Evolutionary conservation across 2,113 vertebrate species (phyloP).

Genomic region (Motacilla tschutschensis): DNA sequence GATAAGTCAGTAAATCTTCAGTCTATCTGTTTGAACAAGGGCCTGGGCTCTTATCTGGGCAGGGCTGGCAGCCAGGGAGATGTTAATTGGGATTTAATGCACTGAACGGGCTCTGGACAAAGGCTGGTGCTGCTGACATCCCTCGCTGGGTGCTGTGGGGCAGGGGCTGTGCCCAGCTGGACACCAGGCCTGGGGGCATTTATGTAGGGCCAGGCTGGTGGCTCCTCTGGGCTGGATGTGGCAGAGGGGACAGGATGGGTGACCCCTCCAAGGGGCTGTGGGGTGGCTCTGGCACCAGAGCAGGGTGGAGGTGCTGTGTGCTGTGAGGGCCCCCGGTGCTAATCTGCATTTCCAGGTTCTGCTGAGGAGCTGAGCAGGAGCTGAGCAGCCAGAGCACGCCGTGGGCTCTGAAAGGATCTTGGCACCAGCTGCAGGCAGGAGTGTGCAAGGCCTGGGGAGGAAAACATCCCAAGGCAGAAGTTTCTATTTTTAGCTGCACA

Average conservation of each 20-base stretch:
- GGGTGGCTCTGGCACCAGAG: not conserved
- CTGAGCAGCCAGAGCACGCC: not conserved
- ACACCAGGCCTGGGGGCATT: accelerated
- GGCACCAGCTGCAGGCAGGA: not conserved
- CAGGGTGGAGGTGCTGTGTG: accelerated
- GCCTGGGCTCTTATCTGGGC: not conserved
- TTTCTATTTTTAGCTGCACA: conserved; percentile 11
- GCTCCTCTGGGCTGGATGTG: not conserved
- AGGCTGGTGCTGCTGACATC: not conserved
- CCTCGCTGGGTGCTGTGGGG: not conserved
- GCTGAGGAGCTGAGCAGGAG: not conserved
- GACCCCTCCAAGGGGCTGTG: not conserved
- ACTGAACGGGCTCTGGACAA: not conserved
- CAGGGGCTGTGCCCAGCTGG: not conserved
- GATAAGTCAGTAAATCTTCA: conserved; percentile 34
- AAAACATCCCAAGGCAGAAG: not conserved
- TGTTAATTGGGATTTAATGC: not conserved
- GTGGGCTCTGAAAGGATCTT: not conserved
- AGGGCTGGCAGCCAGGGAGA: conserved; percentile 20
- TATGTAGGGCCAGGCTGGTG: not conserved
- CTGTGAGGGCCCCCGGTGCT: not conserved
- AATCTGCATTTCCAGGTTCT: not conserved
- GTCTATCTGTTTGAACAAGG: not conserved
- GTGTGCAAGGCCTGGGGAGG: not conserved
- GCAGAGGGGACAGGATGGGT: not conserved